Conservation (phyloP, 2,113 vertebrate species). For the Psilopsiagon aymara region DNA sequence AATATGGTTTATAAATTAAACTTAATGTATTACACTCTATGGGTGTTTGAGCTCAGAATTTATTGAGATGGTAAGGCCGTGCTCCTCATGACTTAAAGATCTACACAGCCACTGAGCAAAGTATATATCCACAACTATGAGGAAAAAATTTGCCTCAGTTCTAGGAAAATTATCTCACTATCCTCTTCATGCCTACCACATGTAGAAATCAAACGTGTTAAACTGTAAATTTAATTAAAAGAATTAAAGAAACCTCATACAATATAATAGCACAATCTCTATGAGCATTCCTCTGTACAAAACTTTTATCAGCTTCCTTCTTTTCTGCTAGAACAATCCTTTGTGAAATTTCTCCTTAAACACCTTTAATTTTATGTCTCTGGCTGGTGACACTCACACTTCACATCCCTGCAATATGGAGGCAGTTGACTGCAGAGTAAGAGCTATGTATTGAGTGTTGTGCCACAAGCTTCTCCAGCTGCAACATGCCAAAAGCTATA, state of each 20-base stretch:
- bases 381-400: neutral
- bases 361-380: neutral
- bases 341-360: constrained; percentile 29
- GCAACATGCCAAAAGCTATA: neutral
- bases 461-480: neutral
- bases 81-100: neutral
- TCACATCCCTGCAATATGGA: neutral
- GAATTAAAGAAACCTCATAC: constrained; percentile 17
- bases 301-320: constrained; percentile 14
- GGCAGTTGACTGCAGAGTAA: neutral
- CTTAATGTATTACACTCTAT: constrained; percentile 12
- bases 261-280: constrained; percentile 1
- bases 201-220: constrained; percentile 25
- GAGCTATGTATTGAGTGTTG: accelerated
- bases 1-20: constrained; percentile 44
- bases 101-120: neutral
- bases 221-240: constrained; percentile 36
- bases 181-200: neutral
- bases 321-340: constrained; percentile 5
- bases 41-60: neutral
- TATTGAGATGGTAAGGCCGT: neutral
- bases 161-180: neutral
- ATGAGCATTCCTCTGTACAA: neutral
- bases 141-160: neutral
- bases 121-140: neutral